Percentiles rank a stretch among this genome's conserved stretches.
Conservation (phyloP, 1,140 invertebrate genomes). For the Pseudomyrmex gracilis region DNA sequence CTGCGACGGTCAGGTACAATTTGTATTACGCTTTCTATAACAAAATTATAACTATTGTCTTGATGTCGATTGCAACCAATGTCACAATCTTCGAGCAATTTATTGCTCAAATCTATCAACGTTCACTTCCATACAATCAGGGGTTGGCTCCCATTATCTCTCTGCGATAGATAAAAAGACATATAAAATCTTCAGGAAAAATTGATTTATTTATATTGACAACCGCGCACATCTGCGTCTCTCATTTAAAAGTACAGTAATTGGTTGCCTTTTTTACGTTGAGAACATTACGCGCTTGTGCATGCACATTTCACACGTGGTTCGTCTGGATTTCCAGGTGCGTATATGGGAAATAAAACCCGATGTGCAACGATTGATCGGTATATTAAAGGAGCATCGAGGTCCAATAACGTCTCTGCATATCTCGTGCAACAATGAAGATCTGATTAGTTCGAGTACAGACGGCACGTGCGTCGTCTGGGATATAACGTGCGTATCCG, state of each 20-base stretch:
- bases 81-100: background rate
- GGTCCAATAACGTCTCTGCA: conserved; percentile 93
- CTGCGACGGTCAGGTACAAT: conserved; percentile 92
- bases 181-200: too few species aligned
- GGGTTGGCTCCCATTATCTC: background rate
- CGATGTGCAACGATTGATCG: conserved; percentile 88
- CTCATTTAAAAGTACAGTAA: background rate
- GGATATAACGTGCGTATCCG: conserved; percentile 89
- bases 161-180: background rate
- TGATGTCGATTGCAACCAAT: background rate
- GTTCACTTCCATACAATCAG: background rate
- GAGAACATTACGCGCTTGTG: background rate
- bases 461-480: conserved; percentile 97
- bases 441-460: conserved; percentile 94
- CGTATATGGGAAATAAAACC: conserved; percentile 91
- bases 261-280: background rate
- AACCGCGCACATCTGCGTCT: background rate
- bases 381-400: conserved; percentile 95
- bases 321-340: conserved; percentile 85
- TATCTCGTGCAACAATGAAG: conserved; percentile 90
- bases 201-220: background rate
- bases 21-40: background rate
- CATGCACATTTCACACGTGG: background rate
- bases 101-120: background rate
- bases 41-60: background rate